These are phyloP conservation scores for Ifrita kowaldi DNA, from an alignment of 2,113 vertebrate species.

Conservation along the genomic window DNA sequence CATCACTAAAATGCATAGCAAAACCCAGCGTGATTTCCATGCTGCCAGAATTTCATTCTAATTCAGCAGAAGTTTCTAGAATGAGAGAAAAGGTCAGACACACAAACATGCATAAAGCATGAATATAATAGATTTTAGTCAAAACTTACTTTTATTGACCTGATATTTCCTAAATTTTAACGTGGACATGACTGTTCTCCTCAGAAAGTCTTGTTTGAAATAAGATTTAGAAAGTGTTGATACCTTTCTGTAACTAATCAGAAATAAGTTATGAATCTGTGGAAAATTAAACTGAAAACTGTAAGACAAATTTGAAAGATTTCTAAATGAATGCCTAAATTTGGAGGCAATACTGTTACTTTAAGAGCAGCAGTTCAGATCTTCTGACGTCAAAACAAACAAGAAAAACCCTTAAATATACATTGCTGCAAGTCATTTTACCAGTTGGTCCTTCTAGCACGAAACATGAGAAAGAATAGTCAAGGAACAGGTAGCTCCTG, in stretches of 20 bases:
- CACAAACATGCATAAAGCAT: neutral
- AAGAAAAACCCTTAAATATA: neutral
- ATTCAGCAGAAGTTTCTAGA: constrained; percentile 10
- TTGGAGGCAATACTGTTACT: neutral
- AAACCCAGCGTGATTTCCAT: constrained; percentile 6
- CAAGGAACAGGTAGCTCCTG: neutral
- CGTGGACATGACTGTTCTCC: neutral
- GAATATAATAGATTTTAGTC: neutral
- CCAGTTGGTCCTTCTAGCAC: neutral
- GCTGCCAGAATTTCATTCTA: constrained; percentile 6
- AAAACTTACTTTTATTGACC: neutral
- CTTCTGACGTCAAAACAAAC: neutral
- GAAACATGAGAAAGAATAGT: neutral
- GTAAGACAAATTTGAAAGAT: neutral
- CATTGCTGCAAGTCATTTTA: neutral
- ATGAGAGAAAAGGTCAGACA: constrained; percentile 32
- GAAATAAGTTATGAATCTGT: neutral
- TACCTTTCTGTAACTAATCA: neutral
- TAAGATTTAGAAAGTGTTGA: neutral
- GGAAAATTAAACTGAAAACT: neutral
- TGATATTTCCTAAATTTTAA: neutral
- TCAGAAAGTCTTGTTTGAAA: neutral
- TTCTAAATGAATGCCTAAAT: neutral
- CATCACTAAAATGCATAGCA: constrained; percentile 1
- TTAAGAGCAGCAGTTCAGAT: neutral